Evolutionary conservation across 2,113 vertebrate genomes (phyloP).

Genomic region (Anser cygnoides): DNA sequence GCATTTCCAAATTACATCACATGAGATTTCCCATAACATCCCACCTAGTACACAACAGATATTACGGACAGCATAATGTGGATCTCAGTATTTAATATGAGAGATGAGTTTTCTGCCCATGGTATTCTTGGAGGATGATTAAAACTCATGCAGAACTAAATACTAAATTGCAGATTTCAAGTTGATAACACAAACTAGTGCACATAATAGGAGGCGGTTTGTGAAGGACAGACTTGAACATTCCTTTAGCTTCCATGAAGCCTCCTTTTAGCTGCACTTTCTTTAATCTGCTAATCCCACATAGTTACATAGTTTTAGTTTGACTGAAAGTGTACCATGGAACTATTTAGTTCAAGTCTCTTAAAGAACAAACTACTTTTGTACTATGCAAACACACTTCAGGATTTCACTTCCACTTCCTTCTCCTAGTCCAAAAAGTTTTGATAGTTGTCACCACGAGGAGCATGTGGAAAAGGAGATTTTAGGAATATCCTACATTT

Average conservation of each 20-base stretch:
- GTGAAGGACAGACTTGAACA: background rate
- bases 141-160: background rate
- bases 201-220: background rate
- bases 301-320: background rate
- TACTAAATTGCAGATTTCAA: background rate
- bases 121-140: background rate
- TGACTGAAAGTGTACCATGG: background rate
- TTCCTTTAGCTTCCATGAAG: no score
- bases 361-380: background rate
- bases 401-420: background rate
- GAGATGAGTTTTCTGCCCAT: background rate
- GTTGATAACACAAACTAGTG: background rate
- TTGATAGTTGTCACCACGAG: rapidly evolving
- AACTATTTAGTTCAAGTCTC: background rate
- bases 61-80: background rate
- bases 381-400: background rate
- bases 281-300: background rate
- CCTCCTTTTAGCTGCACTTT: background rate
- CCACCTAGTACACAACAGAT: background rate
- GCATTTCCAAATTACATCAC: background rate
- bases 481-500: background rate
- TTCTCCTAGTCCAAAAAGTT: background rate
- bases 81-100: background rate
- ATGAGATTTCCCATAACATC: background rate
- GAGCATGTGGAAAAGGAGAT: background rate